A percentile compares a stretch with the other conserved stretches of the same genome.
Evolutionary conservation across 1,140 invertebrate genomes (phyloP).

Genomic region (Trialeurodes vaporariorum): DNA sequence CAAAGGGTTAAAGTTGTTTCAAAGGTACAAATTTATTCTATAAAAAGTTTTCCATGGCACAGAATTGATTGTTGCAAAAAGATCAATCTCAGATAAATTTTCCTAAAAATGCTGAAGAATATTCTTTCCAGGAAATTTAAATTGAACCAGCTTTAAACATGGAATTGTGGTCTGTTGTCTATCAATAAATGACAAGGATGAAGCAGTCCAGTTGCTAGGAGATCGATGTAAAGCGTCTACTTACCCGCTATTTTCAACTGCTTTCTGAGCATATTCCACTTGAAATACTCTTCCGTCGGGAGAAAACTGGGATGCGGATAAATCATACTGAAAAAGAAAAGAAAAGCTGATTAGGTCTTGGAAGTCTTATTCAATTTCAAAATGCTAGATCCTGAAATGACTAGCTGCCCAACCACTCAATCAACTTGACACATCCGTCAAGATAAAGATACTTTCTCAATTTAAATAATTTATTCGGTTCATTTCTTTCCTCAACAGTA

Average conservation of each 20-base stretch:
- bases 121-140: conserved; percentile 1
- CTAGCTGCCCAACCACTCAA: conserved; percentile 1
- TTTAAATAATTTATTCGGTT: neutral
- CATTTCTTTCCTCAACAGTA: neutral
- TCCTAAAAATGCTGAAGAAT: neutral
- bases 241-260: conserved; percentile 95
- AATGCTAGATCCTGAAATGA: conserved; percentile 14
- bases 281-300: conserved; percentile 98
- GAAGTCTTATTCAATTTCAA: too few species aligned
- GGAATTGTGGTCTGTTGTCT: too few species aligned
- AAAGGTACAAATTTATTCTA: too few species aligned
- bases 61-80: too few species aligned
- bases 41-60: too few species aligned
- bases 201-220: too few species aligned
- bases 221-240: too few species aligned
- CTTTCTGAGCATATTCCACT: conserved; percentile 99
- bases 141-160: too few species aligned
- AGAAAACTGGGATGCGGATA: conserved; percentile 98
- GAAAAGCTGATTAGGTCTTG: conserved; percentile 18
- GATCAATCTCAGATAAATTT: too few species aligned
- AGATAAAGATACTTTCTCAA: conserved; percentile 12
- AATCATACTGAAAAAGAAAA: conserved; percentile 72
- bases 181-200: too few species aligned
- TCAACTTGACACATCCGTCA: conserved; percentile 19
- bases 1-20: too few species aligned